Percentiles rank a stretch among this genome's conserved stretches.
phyloP scores from a whole-genome alignment of 1,140 invertebrate genomes.

The Harpegnathos saltator region DNA sequence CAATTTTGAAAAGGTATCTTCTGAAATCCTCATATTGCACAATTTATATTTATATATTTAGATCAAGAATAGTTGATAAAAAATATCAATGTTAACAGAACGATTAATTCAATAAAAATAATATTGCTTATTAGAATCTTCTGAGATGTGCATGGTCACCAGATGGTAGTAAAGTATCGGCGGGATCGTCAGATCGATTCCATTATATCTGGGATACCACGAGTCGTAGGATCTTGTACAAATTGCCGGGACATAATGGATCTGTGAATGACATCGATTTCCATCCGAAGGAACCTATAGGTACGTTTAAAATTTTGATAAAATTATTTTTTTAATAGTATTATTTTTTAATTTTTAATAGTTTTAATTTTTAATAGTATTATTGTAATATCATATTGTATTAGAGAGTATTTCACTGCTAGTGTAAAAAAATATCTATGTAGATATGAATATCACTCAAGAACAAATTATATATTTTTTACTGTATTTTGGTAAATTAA shows the following conservation, averaged over 20 bases:
- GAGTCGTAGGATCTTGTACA: constrained; percentile 96
- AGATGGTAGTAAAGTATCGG: constrained; percentile 92
- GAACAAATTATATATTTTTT: background rate
- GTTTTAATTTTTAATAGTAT: background rate
- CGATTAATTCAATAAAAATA: background rate
- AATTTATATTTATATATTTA: background rate
- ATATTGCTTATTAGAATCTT: constrained; percentile 86
- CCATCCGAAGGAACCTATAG: constrained; percentile 97
- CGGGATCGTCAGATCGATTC: constrained; percentile 97
- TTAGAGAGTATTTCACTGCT: too few species aligned
- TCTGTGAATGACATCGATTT: constrained; percentile 99
- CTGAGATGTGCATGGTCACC: constrained; percentile 92
- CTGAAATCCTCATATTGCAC: background rate
- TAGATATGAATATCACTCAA: background rate
- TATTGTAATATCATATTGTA: too few species aligned
- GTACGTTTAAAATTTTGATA: constrained; percentile 83
- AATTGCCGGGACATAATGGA: constrained; percentile 98
- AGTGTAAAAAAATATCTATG: too few species aligned
- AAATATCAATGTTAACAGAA: background rate
- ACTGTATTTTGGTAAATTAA: background rate
- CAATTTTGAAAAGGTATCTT: constrained; percentile 97
- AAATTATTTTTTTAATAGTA: constrained; percentile 1
- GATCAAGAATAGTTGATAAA: background rate
- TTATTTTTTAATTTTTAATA: background rate
- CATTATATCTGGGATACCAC: constrained; percentile 99